Base-by-base conservation (phyloP, 2,797 vertebrate genomes). In the Trachurus trachurus region DNA sequence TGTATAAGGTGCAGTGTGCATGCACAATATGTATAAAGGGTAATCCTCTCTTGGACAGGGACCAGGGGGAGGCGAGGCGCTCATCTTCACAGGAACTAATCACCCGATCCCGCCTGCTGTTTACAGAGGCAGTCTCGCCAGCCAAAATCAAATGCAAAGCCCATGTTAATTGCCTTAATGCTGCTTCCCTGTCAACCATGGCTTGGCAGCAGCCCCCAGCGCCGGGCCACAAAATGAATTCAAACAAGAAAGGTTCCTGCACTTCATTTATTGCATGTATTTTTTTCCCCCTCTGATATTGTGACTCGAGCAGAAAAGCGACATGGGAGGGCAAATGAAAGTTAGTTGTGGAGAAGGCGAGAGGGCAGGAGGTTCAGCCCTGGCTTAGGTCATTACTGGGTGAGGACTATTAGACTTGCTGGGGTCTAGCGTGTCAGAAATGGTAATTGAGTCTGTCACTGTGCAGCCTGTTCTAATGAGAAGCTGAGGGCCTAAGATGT, bases 101-200 rank as follows among this genome's bases (percentile, higher is more conserved):
- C 82, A 79, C 69, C 87, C 74, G 69, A 83, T 90, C 71, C 86
- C 31, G 67, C 80, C 86, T 80, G 87, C 87, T 88, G 90, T 93
- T 90, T 91, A 88, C 85, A 90, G 81, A 90, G 68, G 52, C 86
- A 72, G 81, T 81, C 87, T 86, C 71, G 72, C 77, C 81, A 85
- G 85, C 87, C 80, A 81, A 89, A 94, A 89, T 93, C 87, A 90
- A 93, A 93, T 88, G 89, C 88, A 92, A 94, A 94, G 86, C 85
- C 80, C 71, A 80, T 87, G 85, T 88, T 95, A 94, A 95, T 95
- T 94, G 86, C 89, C 85, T 91, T 90, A 92, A 92, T 93, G 83
- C 88, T 71, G 76, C 78, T 81, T 90, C 66, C 76, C 77, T 88
- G 88, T 89, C 86, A 92, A 78, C 87, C 72, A 62, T 82, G 82